Percentiles rank a stretch among this genome's conserved stretches.
phyloP scores from a whole-genome alignment of 2,888 invertebrate genomes.

The Drosophila meridiana region DNA sequence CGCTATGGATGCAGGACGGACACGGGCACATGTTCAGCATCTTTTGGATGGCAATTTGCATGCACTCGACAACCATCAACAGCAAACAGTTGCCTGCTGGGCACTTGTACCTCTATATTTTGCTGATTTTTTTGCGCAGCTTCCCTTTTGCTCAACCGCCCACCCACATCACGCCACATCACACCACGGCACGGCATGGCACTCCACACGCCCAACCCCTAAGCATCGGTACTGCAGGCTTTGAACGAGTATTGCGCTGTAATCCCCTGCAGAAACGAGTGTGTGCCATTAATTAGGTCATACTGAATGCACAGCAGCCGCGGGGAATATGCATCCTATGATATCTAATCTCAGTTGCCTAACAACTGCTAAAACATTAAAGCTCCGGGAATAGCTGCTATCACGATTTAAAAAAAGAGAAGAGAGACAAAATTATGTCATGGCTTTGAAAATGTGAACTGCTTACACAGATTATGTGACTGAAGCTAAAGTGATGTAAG shows the following conservation, averaged over 20 bases:
- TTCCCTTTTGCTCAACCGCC: slow-evolving; percentile 5
- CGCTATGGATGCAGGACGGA: slow-evolving; percentile 22
- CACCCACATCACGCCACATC: neutral
- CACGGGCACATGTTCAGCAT: slow-evolving; percentile 73
- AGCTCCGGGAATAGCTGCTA: slow-evolving; percentile 5
- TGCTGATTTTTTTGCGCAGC: slow-evolving; percentile 10
- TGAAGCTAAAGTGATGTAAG: too few species aligned
- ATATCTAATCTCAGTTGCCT: slow-evolving; percentile 39
- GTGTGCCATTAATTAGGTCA: slow-evolving; percentile 73
- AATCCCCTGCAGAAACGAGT: slow-evolving; percentile 63
- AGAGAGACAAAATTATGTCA: slow-evolving; percentile 1
- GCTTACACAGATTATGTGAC: neutral
- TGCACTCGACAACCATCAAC: slow-evolving; percentile 79
- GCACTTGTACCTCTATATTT: slow-evolving; percentile 31
- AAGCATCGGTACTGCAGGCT: slow-evolving; percentile 47
- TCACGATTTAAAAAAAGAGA: neutral
- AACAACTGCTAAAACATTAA: slow-evolving; percentile 17
- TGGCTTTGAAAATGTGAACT: neutral
- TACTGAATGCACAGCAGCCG: slow-evolving; percentile 36
- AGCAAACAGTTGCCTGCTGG: slow-evolving; percentile 73
- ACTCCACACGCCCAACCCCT: slow-evolving; percentile 14
- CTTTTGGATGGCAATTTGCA: slow-evolving; percentile 77
- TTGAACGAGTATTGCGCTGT: slow-evolving; percentile 59
- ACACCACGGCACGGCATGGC: too few species aligned
- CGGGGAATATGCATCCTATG: slow-evolving; percentile 9